Evolutionary conservation across 2,797 vertebrate species (phyloP), one percentile per base, ranked within the genome.

Genomic region (Brachymystax lenok): DNA sequence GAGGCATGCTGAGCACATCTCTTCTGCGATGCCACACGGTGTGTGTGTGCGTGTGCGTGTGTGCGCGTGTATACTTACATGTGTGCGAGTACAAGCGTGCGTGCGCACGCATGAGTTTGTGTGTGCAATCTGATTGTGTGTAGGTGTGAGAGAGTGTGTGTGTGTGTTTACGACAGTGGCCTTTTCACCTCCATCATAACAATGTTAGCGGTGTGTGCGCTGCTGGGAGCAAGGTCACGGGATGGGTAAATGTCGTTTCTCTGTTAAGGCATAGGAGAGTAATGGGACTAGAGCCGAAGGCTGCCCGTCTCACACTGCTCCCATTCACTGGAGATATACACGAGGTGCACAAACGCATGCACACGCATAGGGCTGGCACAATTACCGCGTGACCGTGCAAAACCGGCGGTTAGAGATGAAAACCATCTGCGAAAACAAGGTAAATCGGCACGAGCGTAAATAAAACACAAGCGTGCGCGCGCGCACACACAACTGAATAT

Each of bases 141-240:
- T 28, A 33, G 14, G 35, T 5, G 40, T 51, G 70, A 28, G 13
- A 28, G 50, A 21, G 35, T 21, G 21, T 40, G 67, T 35, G 30
- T 69, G 27, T 28, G 74, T 69, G 46, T 76, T 76, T 27, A 71
- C 33, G 33, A 50, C 71, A 64, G 28, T 68, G 71, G 74, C 74
- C 61, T 51, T 56, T 82, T 79, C 46, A 71, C 59, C 77, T 69
- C 72, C 28, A 73, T 68, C 21, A 68, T 51, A 77, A 77, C 68
- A 21, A 5, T 59, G 50, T 69, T 71, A 71, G 46, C 17, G 28
- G 24, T 59, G n/a, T 35, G 27, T n/a, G 35, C 66, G 69, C 66
- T 74, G 19, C 61, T 40, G 12, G 6, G 19, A 46, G 19, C 12
- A 27, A 13, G 19, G 51, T 56, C n/a, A 72, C 4, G 28, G 52